Evolutionary conservation across 1,140 invertebrate genomes (phyloP), one percentile per base, ranked within the genome.

Genomic region (Monomorium pharaonis): DNA sequence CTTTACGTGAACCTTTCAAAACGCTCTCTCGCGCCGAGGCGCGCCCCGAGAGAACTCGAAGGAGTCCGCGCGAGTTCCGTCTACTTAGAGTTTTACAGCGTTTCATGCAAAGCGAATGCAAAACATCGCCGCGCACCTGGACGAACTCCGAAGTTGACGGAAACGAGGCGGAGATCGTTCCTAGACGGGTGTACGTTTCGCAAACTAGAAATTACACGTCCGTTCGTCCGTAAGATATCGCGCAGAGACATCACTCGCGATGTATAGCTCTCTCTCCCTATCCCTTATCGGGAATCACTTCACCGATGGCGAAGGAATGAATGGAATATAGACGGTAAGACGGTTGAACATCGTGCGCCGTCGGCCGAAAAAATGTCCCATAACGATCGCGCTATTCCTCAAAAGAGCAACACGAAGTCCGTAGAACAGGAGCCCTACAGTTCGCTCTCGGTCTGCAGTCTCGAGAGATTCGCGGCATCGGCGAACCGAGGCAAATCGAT

Each of bases 121-220:
- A 75, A 60, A 69, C 21, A 51, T 44, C 49, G n/a, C 24, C 44
- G 33, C 16, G 10, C 7, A 58, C 56, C 30, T 74, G 67, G 49
- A 89, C 76, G 76, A 88, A 69, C 65, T 89, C 47, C 42, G 83
- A 21, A n/a, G n/a, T 33, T 33, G 27, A 27, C 5, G 24, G 37
- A 24, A 27, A 75, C 21, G 51, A 27, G 16, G n/a, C 24, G 37
- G 70, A 76, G 75, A 86, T 72, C 78, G 74, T 42, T 47, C 51
- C 27, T 12, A 18, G 56, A 60, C 70, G 76, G 54, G n/a, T n/a
- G n/a, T n/a, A n/a, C 87, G 78, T 75, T 76, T 84, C 75, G 87
- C 74, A 81, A 90, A 72, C 85, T 85, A 87, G 89, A 90, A 90
- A 90, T n/a, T 89, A 85, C 42, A 67, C 77, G 86, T 78, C 80